These are phyloP conservation scores for Argopecten irradians DNA, from an alignment of 1,140 invertebrate genomes.

Conservation along the genomic window DNA sequence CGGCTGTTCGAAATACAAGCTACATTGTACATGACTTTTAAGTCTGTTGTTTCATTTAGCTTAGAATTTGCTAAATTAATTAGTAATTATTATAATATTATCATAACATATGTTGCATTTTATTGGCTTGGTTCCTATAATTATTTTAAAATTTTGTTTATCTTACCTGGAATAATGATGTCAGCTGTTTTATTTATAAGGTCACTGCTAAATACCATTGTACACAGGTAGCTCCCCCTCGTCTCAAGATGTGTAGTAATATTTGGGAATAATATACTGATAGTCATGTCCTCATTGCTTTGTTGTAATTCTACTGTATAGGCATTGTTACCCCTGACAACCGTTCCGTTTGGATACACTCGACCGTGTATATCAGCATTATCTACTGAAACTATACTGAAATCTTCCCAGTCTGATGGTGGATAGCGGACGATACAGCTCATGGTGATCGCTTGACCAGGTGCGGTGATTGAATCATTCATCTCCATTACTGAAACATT, in stretches of 20 bases:
- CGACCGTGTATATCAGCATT: background rate
- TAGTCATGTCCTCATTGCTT: background rate
- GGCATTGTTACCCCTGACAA: background rate
- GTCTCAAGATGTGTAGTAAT: background rate
- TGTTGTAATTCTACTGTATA: background rate
- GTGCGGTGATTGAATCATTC: background rate
- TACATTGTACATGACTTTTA: too few relatives aligned
- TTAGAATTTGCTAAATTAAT: too few relatives aligned
- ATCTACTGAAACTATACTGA: background rate
- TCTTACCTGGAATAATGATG: too few relatives aligned
- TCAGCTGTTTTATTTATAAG: too few relatives aligned
- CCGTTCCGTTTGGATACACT: background rate
- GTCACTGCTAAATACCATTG: background rate
- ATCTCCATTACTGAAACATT: background rate
- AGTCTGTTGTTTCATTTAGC: too few relatives aligned
- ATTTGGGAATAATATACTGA: background rate
- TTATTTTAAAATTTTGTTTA: too few relatives aligned
- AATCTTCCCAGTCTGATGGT: background rate
- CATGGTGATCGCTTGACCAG: background rate
- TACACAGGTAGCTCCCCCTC: background rate
- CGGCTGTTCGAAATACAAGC: too few relatives aligned
- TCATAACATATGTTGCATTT: too few relatives aligned
- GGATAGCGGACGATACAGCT: background rate
- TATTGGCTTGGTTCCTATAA: too few relatives aligned
- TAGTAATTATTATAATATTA: too few relatives aligned